Conservation (phyloP, 2,888 invertebrate species). For the Cepaea hortensis region DNA sequence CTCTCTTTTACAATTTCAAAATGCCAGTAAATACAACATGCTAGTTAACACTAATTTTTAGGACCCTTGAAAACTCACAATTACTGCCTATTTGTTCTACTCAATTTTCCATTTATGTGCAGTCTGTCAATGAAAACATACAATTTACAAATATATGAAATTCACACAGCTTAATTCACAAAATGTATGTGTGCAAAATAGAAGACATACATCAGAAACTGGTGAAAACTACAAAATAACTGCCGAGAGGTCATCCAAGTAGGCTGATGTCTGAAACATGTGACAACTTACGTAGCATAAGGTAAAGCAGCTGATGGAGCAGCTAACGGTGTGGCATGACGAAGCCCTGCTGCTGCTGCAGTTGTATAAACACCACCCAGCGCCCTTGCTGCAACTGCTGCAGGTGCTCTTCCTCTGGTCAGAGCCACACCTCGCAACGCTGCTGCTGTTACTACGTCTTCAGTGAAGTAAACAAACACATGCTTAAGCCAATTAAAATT, state of each 20-base stretch:
- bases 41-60: too few relatives aligned
- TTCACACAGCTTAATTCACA: too few relatives aligned
- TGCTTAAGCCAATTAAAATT: not conserved
- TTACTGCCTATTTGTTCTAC: too few relatives aligned
- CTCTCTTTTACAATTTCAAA: too few relatives aligned
- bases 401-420: conserved; percentile 85
- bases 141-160: too few relatives aligned
- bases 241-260: not conserved
- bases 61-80: too few relatives aligned
- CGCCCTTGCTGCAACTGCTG: conserved; percentile 82
- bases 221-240: not conserved
- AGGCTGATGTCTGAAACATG: not conserved
- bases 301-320: conserved; percentile 82
- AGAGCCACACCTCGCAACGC: conserved; percentile 89
- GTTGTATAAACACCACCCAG: conserved; percentile 74
- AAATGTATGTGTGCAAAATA: too few relatives aligned
- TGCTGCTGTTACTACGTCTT: conserved; percentile 80
- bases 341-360: conserved; percentile 83
- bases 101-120: too few relatives aligned
- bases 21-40: too few relatives aligned
- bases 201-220: too few relatives aligned
- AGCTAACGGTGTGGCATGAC: conserved; percentile 83
- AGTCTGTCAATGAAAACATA: too few relatives aligned
- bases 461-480: not conserved
- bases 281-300: conserved; percentile 87